phyloP scores from a whole-genome alignment of 1,140 invertebrate genomes.

The Coenobita brevimanus region DNA sequence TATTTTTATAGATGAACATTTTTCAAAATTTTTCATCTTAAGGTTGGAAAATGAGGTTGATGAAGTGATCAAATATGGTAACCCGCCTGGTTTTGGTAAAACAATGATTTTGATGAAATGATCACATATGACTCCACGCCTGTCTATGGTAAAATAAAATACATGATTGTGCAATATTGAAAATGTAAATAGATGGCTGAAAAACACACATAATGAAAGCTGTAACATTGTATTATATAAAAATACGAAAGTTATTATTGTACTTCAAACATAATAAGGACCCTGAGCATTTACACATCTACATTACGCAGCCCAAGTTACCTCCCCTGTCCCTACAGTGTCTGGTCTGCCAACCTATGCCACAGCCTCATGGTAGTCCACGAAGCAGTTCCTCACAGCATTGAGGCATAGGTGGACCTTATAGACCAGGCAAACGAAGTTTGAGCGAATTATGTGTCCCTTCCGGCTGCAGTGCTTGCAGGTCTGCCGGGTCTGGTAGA shows the following conservation, averaged over 20 bases:
- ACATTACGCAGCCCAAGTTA: not conserved
- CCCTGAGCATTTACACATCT: constrained; percentile 5
- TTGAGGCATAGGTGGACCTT: constrained; percentile 27
- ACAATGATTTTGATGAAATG: too few species aligned
- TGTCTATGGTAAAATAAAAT: too few species aligned
- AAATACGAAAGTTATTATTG: constrained; percentile 6
- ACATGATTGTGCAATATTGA: constrained; percentile 6
- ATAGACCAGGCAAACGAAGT: not conserved
- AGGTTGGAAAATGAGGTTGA: too few species aligned
- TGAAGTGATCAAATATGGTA: too few species aligned
- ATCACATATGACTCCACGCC: too few species aligned
- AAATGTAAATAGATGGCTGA: constrained; percentile 2
- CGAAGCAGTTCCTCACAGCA: constrained; percentile 9
- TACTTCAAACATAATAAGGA: not conserved
- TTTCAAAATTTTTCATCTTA: too few species aligned
- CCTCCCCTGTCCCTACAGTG: not conserved
- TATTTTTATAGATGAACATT: too few species aligned
- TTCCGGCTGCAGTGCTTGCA: constrained; percentile 22
- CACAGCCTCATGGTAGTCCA: constrained; percentile 6
- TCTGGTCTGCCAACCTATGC: not conserved
- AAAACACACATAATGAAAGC: constrained; percentile 3
- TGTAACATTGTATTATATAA: not conserved
- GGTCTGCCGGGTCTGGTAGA: constrained; percentile 5
- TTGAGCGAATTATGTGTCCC: constrained; percentile 25
- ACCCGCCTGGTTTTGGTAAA: too few species aligned